These are phyloP conservation scores for Otus scops DNA, from an alignment of 2,797 vertebrate genomes.

Conservation along the genomic window DNA sequence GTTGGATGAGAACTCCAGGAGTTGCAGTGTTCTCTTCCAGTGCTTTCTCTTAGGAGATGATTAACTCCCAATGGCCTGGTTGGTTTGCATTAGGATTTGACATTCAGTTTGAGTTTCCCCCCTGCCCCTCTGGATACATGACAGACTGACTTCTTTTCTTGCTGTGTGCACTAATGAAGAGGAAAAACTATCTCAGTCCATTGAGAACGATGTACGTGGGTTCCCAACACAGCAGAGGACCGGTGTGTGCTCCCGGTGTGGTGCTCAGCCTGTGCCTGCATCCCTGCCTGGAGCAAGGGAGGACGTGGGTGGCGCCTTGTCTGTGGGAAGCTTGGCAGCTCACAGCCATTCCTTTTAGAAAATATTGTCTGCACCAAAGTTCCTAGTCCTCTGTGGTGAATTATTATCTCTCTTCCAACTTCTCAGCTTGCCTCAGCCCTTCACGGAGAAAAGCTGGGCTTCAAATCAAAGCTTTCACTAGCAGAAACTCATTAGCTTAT, in stretches of 20 bases:
- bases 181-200: neutral
- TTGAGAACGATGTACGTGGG: fast-evolving
- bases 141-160: neutral
- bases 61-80: neutral
- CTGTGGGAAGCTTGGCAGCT: neutral
- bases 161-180: neutral
- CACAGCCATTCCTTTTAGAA: neutral
- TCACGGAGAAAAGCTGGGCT: neutral
- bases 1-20: neutral
- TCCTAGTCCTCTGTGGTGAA: fast-evolving
- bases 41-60: neutral
- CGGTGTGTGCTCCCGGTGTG: fast-evolving
- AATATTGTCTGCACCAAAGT: neutral
- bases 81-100: neutral
- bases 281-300: neutral
- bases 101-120: neutral
- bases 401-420: neutral
- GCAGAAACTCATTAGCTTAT: neutral
- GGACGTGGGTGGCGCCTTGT: neutral
- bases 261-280: neutral
- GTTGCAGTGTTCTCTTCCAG: neutral
- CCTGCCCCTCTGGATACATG: neutral
- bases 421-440: neutral
- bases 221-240: neutral
- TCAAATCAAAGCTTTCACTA: neutral